These are phyloP conservation scores for Melanostoma mellinum DNA, from an alignment of 2,888 invertebrate genomes.

Conservation along the genomic window DNA sequence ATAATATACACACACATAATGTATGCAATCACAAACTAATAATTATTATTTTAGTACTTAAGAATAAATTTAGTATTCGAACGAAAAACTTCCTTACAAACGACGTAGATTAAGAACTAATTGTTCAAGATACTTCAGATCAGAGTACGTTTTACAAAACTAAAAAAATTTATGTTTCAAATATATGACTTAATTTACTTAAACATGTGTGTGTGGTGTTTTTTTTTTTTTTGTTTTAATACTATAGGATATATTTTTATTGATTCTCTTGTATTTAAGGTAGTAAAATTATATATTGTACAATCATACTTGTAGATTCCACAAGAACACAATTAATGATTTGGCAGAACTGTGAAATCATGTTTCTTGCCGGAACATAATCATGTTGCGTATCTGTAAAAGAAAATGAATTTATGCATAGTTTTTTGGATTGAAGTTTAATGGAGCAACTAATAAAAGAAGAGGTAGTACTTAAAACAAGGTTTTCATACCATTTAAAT, in stretches of 20 bases:
- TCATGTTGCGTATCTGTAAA: constrained; percentile 55
- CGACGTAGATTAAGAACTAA: constrained; percentile 32
- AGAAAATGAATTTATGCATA: constrained; percentile 1
- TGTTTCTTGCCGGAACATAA: constrained; percentile 79
- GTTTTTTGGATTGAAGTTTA: too few relatives aligned
- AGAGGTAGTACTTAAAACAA: too few relatives aligned
- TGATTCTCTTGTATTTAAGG: constrained; percentile 68
- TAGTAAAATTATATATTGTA: constrained; percentile 72
- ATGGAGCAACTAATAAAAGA: too few relatives aligned
- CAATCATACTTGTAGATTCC: constrained; percentile 61
- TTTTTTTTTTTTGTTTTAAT: constrained; percentile 56
- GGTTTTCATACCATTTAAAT: too few relatives aligned
- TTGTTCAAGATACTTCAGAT: constrained; percentile 15
- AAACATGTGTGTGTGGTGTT: constrained; percentile 33
- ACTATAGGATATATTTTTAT: constrained; percentile 73
- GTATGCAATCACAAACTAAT: constrained; percentile 49
- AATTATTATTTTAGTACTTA: constrained; percentile 53
- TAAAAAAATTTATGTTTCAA: constrained; percentile 42
- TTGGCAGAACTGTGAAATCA: constrained; percentile 79
- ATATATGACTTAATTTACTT: constrained; percentile 68
- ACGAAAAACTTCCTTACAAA: constrained; percentile 52
- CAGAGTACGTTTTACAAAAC: constrained; percentile 48
- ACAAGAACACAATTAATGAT: constrained; percentile 70
- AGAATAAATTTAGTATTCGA: constrained; percentile 61
- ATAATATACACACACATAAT: constrained; percentile 15